Base-by-base conservation (phyloP, 92 coral and sea anemone genomes). In the Zoanthus sociatus region DNA sequence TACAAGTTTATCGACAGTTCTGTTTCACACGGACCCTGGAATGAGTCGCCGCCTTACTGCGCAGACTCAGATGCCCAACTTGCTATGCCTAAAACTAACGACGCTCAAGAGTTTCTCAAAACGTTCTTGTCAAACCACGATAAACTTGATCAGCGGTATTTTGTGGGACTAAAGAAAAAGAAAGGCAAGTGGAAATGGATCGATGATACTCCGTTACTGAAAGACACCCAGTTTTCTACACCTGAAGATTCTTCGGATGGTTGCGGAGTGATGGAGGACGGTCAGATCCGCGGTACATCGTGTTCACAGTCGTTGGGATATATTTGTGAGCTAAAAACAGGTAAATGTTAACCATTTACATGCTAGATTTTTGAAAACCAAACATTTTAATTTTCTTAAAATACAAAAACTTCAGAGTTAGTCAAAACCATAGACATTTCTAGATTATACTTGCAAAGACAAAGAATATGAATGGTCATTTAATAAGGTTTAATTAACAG, bases 11-110 rank as follows among this genome's bases (percentile, higher is more conserved):
- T 86, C n/a, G 83, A 89, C 54, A 50, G 78, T 20, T 9, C 37
- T 20, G 66, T 63, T 2, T 70, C 97, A 12, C 87, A 74, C 16
- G 78, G 78, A 9, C 88, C 78, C 50, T 95, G 97, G 97, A 84
- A 68, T 54, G 92, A 90, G 17, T 83, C 86, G 60, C 95, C 97
- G 16, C 86, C 63, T 67, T 78, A 92, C 63, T 95, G 98, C 78
- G 91, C 95, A 48, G 71, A 45, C 48, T 84, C 86, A 37, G 92
- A 87, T 55, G 95, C 93, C 17, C 79, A 86, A 55, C 90, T 95
- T n/a, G 98, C 98, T 16, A 94, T 95, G 95, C 98, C 98, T 0
- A 95, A 92, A 78, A 90, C 98, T 8, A 92, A 92, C 78, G 92
- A 92, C 42, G 94, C 92, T 18, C 89, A 94, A 6, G 92, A 88